Evolutionary conservation across 1,140 invertebrate species (phyloP), one percentile per base, ranked within the genome.

Genomic region (Liolophura sinensis): DNA sequence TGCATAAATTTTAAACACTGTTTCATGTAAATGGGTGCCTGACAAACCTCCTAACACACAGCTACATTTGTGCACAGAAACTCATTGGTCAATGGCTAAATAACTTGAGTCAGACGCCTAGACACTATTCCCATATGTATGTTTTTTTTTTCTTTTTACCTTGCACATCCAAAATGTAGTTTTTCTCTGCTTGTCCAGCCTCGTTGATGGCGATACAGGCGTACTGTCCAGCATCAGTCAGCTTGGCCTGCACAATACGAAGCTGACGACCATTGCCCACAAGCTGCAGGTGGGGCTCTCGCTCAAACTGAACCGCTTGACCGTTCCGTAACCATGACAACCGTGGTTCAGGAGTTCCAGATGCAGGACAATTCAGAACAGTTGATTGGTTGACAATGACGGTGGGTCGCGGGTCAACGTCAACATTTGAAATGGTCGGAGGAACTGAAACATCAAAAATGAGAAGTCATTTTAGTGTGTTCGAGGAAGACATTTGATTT

Each of bases 301-400:
- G 25, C 18, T 68, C 71, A 20, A 63, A 64, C 56, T 75, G 62
- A 0, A 80, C 59, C 0, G 72, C 70, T 48, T 73, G 68, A 25
- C 73, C 71, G 47, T 73, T 70, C 40, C 73, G 71, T 49, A 75
- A 74, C 87, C 87, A 88, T 1, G 71, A 73, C 51, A 88, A 82
- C 12, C 77, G 73, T 46, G 87, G 86, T 20, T 62, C 65, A 9
- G 87, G 87, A 64, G 83, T 82, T 11, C 87, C 87, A 51, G 73
- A 74, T 9, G 84, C 85, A 15, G 79, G 79, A 65, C 87, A 88
- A 52, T 82, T 82, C 7, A 88, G 66, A 7, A 78, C 71, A 1
- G 84, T 66, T 11, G 83, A 77, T 40, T 76, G 75, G 64, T 85
- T 84, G 1, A 83, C 65, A 20, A 85, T 78, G 4, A 87, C 84